Conservation (phyloP, 2,113 vertebrate genomes). For the Willisornis vidua region DNA sequence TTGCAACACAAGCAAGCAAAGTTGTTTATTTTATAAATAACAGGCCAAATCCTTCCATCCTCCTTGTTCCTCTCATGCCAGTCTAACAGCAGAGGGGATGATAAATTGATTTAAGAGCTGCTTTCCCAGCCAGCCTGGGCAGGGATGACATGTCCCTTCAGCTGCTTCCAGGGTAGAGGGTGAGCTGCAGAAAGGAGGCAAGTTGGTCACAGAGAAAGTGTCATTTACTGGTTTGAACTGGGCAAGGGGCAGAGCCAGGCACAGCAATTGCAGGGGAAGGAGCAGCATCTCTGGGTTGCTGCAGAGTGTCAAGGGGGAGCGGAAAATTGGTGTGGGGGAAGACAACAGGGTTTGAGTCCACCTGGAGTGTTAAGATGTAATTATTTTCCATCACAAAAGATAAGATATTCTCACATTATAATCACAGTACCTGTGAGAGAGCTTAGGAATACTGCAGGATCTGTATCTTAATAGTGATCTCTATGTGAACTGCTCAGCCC, state of each 20-base stretch:
- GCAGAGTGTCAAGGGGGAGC: not conserved
- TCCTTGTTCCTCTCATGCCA: not conserved
- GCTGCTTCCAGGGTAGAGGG: not conserved
- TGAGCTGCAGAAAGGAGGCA: not conserved
- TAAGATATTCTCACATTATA: not conserved
- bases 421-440: not conserved
- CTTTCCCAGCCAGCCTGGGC: not conserved
- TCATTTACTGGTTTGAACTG: not conserved
- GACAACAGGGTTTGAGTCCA: not conserved
- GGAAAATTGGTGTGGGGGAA: not conserved
- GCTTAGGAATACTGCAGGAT: not conserved
- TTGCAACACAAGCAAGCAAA: not conserved
- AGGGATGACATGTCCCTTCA: not conserved
- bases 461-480: not conserved
- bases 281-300: not conserved
- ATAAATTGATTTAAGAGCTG: not conserved
- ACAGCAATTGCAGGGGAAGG: not conserved
- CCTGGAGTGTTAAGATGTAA: not conserved
- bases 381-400: not conserved
- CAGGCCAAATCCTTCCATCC: not conserved
- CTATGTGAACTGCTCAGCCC: not conserved
- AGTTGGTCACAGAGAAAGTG: not conserved
- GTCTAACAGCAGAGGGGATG: not conserved
- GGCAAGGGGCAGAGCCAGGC: not conserved
- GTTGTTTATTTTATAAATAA: slow-evolving; percentile 7